Evolutionary conservation across 2,888 invertebrate genomes (phyloP), one percentile per base, ranked within the genome.

Genomic region (Caenorhabditis sp.): DNA sequence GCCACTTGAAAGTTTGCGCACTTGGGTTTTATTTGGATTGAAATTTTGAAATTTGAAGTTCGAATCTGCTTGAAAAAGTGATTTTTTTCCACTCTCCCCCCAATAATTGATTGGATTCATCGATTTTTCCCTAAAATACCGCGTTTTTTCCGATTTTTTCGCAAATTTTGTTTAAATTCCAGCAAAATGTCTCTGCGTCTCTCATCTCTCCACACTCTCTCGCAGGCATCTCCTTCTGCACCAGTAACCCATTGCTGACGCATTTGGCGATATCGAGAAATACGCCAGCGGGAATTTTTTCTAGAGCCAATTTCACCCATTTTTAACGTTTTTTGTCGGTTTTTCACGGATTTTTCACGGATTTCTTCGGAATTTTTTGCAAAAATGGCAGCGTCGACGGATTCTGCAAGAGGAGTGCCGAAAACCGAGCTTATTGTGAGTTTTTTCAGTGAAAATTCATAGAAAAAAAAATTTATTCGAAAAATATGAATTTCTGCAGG

Each of bases 341-440:
- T 65, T 60, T 65, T 60, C 51, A 8, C 6, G 18, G 44, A 28
- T 24, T 70, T 70, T 60, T 62, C 20, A 9, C 20, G 64, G 5
- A n/a, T n/a, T n/a, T n/a, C n/a, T n/a, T n/a, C n/a, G n/a, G n/a
- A 11, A 11, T 5, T 35, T 44, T 67, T 50, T 8, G 6, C 20
- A 69, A 74, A 69, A 40, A 74, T 69, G 69, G 24, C 74, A 26
- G 69, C 44, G 15, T 53, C 47, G 26, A 22, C 13, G 8, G 28
- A 56, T 82, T 78, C 2, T 47, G 61, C 2, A 78, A n/a, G 82
- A 24, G 82, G 82, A 65, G 64, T 82, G 1, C 82, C 82, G 2
- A 71, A 70, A 44, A 65, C 60, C 56, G 72, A 82, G 28, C 37
- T 78, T 1, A 77, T 82, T 28, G 82, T 82, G n/a, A 78, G 82